phyloP scores from a whole-genome alignment of 2,113 vertebrate genomes.

The Girardinichthys multiradiatus region DNA sequence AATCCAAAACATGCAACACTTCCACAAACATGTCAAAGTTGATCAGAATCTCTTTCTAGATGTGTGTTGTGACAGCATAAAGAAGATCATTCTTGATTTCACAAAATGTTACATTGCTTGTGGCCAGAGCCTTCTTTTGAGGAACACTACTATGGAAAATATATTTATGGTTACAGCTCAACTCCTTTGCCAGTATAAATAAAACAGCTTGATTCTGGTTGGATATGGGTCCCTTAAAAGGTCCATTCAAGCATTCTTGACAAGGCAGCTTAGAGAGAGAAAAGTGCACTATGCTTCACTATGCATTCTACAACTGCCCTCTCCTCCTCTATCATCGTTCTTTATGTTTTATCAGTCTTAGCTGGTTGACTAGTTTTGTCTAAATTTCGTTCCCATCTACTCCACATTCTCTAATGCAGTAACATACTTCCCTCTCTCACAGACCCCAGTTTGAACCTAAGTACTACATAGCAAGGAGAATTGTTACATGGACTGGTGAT shows the following conservation, averaged over 20 bases:
- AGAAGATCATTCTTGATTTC: no score
- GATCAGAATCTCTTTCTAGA: no score
- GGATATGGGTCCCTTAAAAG: conserved; percentile 57
- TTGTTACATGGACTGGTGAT: conserved; percentile 59
- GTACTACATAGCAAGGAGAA: conserved; percentile 48
- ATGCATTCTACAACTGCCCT: conserved; percentile 6
- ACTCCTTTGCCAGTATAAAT: conserved; percentile 31
- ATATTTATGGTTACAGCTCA: conserved; percentile 14
- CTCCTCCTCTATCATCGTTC: conserved; percentile 12
- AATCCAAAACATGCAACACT: no score
- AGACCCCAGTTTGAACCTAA: conserved; percentile 62
- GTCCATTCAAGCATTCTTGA: conserved; percentile 69
- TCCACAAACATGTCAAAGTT: no score
- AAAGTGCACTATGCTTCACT: conserved; percentile 46
- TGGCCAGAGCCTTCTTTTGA: neutral
- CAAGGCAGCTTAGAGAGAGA: conserved; percentile 43
- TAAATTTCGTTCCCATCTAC: conserved; percentile 62
- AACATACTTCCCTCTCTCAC: conserved; percentile 43
- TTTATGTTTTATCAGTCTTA: conserved; percentile 48
- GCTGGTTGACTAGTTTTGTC: conserved; percentile 56
- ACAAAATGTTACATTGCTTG: no score
- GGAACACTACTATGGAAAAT: conserved; percentile 13
- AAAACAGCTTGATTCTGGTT: conserved; percentile 47
- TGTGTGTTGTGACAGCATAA: no score
- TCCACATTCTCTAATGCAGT: conserved; percentile 28